Evolutionary conservation across 2,113 vertebrate genomes (phyloP).

Genomic region (Alethe diademata): DNA sequence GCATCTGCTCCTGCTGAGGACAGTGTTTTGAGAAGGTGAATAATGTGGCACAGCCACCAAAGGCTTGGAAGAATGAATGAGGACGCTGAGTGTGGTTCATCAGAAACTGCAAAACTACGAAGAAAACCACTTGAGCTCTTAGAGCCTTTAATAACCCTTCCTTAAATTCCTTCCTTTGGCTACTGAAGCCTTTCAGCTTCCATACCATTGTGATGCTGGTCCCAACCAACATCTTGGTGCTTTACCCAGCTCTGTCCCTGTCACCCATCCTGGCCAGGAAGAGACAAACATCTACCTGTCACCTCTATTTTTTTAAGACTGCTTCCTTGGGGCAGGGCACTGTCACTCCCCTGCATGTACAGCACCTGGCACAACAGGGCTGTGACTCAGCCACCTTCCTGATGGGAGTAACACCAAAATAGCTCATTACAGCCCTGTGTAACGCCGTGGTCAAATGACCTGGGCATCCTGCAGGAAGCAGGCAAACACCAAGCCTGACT

Average conservation of each 20-base stretch:
- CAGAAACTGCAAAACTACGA: background rate
- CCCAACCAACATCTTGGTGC: background rate
- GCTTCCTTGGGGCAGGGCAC: slow-evolving; percentile 42
- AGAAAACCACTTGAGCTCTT: background rate
- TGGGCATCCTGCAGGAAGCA: slow-evolving; percentile 16
- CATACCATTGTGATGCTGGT: background rate
- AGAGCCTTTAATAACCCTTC: background rate
- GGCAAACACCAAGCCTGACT: background rate
- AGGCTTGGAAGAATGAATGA: background rate
- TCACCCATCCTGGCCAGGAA: background rate
- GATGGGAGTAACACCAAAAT: slow-evolving; percentile 16
- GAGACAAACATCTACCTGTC: background rate
- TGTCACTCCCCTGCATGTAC: background rate
- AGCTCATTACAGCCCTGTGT: background rate
- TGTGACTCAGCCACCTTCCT: slow-evolving; percentile 41
- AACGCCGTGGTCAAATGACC: background rate
- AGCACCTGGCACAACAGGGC: background rate
- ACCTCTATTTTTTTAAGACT: background rate
- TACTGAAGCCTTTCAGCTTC: background rate
- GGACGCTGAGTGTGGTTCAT: background rate
- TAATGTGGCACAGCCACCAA: background rate
- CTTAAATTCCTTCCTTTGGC: background rate
- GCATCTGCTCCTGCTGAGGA: background rate
- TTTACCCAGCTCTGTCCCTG: background rate
- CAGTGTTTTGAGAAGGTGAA: background rate